Evolutionary conservation across 1,140 invertebrate genomes (phyloP).

Genomic region (Leucophenga varia): DNA sequence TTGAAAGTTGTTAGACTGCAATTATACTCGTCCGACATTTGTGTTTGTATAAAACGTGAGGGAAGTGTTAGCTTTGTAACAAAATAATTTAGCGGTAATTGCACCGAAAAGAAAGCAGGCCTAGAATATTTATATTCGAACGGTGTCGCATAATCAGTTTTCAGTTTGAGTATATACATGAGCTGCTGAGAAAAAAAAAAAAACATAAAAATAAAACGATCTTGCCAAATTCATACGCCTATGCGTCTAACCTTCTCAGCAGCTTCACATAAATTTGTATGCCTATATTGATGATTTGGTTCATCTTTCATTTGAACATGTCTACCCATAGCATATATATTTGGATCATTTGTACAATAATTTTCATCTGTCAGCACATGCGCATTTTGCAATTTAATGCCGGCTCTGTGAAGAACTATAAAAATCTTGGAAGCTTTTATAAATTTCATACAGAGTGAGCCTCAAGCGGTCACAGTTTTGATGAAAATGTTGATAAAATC

Average conservation of each 20-base stretch:
- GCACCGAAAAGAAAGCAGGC: constrained; percentile 26
- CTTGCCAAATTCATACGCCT: no score
- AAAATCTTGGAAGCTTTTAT: no score
- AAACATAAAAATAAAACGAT: not conserved
- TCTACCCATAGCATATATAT: constrained; percentile 37
- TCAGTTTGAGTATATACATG: constrained; percentile 20
- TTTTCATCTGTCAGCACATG: constrained; percentile 25
- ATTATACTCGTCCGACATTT: not conserved
- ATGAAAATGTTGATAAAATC: no score
- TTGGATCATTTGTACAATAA: constrained; percentile 31
- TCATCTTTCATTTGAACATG: constrained; percentile 14
- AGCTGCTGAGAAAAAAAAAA: constrained; percentile 19
- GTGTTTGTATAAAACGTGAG: constrained; percentile 24
- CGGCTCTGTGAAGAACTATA: constrained; percentile 2
- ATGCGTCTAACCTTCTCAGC: constrained; percentile 26
- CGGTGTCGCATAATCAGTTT: not conserved
- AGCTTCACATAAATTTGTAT: constrained; percentile 18
- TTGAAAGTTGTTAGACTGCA: constrained; percentile 26
- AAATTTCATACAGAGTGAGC: no score
- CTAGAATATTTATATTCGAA: constrained; percentile 24
- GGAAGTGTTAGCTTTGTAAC: constrained; percentile 39
- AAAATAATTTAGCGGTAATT: constrained; percentile 26
- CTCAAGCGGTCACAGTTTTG: no score
- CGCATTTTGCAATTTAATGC: constrained; percentile 1
- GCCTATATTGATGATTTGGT: constrained; percentile 35